phyloP scores from a whole-genome alignment of 92 coral and sea anemone species.

The Palythoa caribaeorum region DNA sequence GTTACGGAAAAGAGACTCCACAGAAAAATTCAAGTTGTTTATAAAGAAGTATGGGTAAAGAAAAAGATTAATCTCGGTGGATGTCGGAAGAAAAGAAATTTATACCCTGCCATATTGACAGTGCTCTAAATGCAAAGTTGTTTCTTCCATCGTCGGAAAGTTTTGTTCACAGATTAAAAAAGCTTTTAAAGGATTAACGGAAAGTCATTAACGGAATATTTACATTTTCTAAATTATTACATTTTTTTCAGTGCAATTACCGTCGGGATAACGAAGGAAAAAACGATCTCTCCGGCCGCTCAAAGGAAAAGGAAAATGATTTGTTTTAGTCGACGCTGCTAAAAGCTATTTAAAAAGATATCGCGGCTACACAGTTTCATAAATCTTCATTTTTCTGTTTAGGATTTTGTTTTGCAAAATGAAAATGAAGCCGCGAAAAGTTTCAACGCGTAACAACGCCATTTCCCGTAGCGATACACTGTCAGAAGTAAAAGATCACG shows the following conservation, averaged over 20 bases:
- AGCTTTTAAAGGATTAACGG: neutral
- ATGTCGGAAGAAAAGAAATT: neutral
- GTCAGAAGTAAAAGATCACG: neutral
- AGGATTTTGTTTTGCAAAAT: too few relatives aligned
- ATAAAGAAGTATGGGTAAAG: neutral
- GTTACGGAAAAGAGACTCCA: neutral
- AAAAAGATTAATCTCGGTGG: neutral
- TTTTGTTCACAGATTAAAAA: neutral
- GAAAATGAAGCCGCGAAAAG: neutral
- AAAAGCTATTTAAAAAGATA: neutral
- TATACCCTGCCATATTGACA: neutral
- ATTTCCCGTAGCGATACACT: conserved; percentile 11
- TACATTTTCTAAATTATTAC: neutral
- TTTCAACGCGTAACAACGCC: neutral
- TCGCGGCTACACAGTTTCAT: neutral
- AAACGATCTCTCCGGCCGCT: neutral
- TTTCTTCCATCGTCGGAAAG: neutral
- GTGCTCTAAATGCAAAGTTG: neutral
- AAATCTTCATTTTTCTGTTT: neutral
- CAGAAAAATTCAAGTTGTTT: neutral
- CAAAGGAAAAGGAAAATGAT: neutral
- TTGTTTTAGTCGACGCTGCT: neutral
- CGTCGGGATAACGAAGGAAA: neutral
- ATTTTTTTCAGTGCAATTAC: neutral
- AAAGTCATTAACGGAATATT: neutral